Evolutionary conservation across 2,888 invertebrate species (phyloP), one percentile per base, ranked within the genome.

Genomic region (Microdon myrmicae): DNA sequence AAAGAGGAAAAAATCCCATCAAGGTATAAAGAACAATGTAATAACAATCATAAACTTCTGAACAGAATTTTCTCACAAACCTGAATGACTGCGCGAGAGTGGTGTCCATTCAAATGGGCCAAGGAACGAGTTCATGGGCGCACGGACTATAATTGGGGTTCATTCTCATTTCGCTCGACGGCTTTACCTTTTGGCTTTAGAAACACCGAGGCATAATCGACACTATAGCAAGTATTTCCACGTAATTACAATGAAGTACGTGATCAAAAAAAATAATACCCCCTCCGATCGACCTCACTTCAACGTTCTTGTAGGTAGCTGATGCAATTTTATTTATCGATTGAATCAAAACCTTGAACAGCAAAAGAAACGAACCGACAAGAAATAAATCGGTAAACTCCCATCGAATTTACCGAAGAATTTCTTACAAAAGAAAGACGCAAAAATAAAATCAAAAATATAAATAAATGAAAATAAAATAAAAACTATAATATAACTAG

Each of bases 51-150:
- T n/a, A n/a, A n/a, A n/a, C n/a, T n/a, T n/a, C n/a, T n/a, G n/a
- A n/a, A n/a, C n/a, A n/a, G n/a, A n/a, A n/a, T n/a, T n/a, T n/a
- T n/a, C n/a, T n/a, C n/a, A n/a, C n/a, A n/a, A n/a, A n/a, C n/a
- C n/a, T n/a, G n/a, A n/a, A n/a, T n/a, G n/a, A n/a, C n/a, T n/a
- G n/a, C n/a, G n/a, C n/a, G n/a, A n/a, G n/a, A n/a, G 31, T 44
- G 37, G 19, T 22, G 10, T 19, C 16, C 49, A 41, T 54, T 43
- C 22, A 39, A 61, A 55, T 44, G 20, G 39, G 34, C 29, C 39
- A 49, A 29, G 37, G 55, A 60, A 51, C 51, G 60, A 60, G 60
- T 67, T 67, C 67, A 67, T 60, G 67, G 60, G 12, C 67, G 51
- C 26, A 60, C 32, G 32, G 13, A 23, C 22, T 9, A 17, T 48